Base-by-base conservation (phyloP, 2,888 invertebrate genomes). In the Leptura quadrifasciata region DNA sequence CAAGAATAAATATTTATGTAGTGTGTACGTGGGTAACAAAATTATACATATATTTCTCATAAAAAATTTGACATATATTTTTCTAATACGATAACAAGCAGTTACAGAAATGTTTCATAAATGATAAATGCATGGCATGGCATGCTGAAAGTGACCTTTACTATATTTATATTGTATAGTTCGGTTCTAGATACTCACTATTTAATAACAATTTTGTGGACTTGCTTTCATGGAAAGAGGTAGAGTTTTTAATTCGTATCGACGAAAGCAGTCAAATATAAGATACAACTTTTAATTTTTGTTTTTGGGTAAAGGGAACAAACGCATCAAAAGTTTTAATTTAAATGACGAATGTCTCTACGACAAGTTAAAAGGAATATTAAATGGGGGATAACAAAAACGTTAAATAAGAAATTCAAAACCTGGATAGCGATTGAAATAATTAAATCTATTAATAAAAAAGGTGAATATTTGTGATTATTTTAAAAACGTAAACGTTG, bases 1-100 rank as follows among this genome's bases (percentile, higher is more conserved):
- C n/a, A n/a, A 47, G 47, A 47, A 17, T 47, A 47, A 47, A n/a
- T 47, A n/a, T 47, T n/a, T 47, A n/a, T n/a, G n/a, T n/a, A n/a
- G n/a, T n/a, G n/a, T 47, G n/a, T 47, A 47, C 47, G 3, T 5
- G n/a, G n/a, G 0, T n/a, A 0, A n/a, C 17, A n/a, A 0, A n/a
- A 15, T 47, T 47, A 47, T n/a, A 47, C 15, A n/a, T n/a, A n/a
- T n/a, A 15, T 47, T n/a, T n/a, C 3, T 3, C 4, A n/a, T 47
- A n/a, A n/a, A 39, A 39, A 47, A 47, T 4, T 12, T 39, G 15
- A 12, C 10, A 39, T 12, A 2, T 39, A 47, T 0, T 47, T 0
- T 15, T 6, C 1, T 47, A 47, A 47, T 47, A 15, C 17, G 47
- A n/a, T 47, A 47, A 47, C 12, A 6, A 47, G 4, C 47, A n/a